These are phyloP conservation scores for Eupithecia centaureata DNA, from an alignment of 2,888 invertebrate species.

Conservation along the genomic window DNA sequence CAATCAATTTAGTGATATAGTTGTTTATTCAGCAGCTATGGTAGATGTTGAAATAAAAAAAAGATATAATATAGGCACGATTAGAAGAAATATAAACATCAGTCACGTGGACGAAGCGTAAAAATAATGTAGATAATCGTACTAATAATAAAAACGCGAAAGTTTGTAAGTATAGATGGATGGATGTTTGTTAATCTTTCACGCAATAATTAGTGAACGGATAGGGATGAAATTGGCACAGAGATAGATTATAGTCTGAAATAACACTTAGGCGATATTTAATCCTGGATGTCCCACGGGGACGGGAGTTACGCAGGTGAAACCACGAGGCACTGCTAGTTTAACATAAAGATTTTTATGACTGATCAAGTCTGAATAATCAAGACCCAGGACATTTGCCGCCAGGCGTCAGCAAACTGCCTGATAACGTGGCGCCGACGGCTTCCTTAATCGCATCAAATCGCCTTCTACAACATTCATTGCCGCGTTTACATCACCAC, in stretches of 20 bases:
- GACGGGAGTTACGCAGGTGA: too few species aligned
- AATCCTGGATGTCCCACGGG: too few species aligned
- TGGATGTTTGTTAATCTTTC: not conserved
- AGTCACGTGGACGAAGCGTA: not conserved
- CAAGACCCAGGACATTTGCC: conserved; percentile 19
- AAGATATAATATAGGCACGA: not conserved
- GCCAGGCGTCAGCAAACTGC: conserved; percentile 48
- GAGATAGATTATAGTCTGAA: too few species aligned
- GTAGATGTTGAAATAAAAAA: not conserved
- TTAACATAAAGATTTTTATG: not conserved
- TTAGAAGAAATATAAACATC: not conserved
- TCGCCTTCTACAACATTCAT: conserved; percentile 59
- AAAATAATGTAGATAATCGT: not conserved
- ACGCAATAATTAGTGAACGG: too few species aligned
- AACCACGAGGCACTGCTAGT: too few species aligned
- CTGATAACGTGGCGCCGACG: conserved; percentile 57
- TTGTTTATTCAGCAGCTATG: not conserved
- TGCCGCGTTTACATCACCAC: conserved; percentile 62
- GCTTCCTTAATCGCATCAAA: conserved; percentile 62
- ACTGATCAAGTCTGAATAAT: conserved; percentile 12
- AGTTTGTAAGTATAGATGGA: too few species aligned
- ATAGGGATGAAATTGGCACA: too few species aligned
- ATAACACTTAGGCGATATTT: too few species aligned
- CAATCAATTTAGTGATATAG: conserved; percentile 11
- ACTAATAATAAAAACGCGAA: too few species aligned